Conservation (phyloP, 1,140 invertebrate genomes). For the Heliconius congener region DNA sequence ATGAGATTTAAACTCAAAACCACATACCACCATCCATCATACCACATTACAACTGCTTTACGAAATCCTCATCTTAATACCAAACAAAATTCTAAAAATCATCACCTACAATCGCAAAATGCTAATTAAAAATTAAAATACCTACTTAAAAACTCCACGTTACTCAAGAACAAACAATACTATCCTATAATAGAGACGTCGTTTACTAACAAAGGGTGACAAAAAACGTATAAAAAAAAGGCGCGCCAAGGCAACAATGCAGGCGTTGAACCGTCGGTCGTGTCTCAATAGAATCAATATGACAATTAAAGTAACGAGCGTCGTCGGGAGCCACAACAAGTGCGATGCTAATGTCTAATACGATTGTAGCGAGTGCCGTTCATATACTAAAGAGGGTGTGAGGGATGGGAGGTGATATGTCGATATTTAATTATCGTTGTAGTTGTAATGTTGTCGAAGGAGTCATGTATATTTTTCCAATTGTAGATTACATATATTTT, state of each 20-base stretch:
- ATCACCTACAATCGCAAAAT: background rate
- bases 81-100: background rate
- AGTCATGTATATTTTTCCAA: too few relatives aligned
- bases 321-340: slow-evolving; percentile 43
- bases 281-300: slow-evolving; percentile 39
- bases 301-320: slow-evolving; percentile 44
- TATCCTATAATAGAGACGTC: background rate
- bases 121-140: slow-evolving; percentile 2
- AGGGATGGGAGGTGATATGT: slow-evolving; percentile 31
- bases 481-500: too few relatives aligned
- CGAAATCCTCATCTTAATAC: background rate
- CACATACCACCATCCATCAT: background rate
- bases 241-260: slow-evolving; percentile 27
- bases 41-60: background rate
- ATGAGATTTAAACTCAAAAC: background rate
- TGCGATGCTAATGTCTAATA: slow-evolving; percentile 71
- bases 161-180: slow-evolving; percentile 6
- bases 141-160: background rate
- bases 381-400: slow-evolving; percentile 53
- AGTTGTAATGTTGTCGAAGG: too few relatives aligned
- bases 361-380: slow-evolving; percentile 69
- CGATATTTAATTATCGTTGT: slow-evolving; percentile 32
- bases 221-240: slow-evolving; percentile 23
- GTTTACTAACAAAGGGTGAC: slow-evolving; percentile 20
- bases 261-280: slow-evolving; percentile 18